Conservation (phyloP, 2,113 vertebrate species). For the Dryoscopus gambensis region DNA sequence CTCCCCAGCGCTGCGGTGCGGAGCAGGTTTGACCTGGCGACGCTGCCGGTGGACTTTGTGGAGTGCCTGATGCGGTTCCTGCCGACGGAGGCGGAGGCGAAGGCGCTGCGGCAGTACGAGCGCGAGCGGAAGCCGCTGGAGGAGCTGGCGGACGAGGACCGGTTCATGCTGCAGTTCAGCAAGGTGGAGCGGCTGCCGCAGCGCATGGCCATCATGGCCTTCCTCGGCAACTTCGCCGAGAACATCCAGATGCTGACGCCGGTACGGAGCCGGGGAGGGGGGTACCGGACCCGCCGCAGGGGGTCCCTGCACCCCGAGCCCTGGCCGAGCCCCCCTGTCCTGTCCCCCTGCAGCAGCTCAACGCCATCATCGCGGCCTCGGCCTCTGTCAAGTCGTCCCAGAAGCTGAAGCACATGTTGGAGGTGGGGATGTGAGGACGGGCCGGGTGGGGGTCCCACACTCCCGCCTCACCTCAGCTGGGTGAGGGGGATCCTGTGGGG, state of each 20-base stretch:
- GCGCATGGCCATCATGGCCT: slow-evolving; percentile 94
- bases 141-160: slow-evolving; percentile 89
- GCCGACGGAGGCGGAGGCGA: slow-evolving; percentile 87
- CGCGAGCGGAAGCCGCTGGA: slow-evolving; percentile 87
- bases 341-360: slow-evolving; percentile 82
- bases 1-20: fast-evolving
- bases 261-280: slow-evolving; percentile 47
- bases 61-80: slow-evolving; percentile 94
- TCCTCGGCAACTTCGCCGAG: slow-evolving; percentile 90
- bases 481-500: neutral
- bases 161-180: slow-evolving; percentile 94
- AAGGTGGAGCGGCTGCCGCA: slow-evolving; percentile 93
- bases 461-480: fast-evolving
- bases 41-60: slow-evolving; percentile 90
- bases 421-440: slow-evolving; percentile 75
- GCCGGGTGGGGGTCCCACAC: neutral
- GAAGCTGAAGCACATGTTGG: slow-evolving; percentile 91
- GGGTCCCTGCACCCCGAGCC: fast-evolving
- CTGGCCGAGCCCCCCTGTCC: neutral
- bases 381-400: slow-evolving; percentile 92
- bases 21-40: slow-evolving; percentile 87
- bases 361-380: slow-evolving; percentile 91
- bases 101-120: slow-evolving; percentile 89
- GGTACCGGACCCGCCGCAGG: fast-evolving
- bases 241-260: slow-evolving; percentile 90